These are phyloP conservation scores for Tetrapedia diversipes DNA, from an alignment of 2,888 invertebrate genomes.

Conservation along the genomic window DNA sequence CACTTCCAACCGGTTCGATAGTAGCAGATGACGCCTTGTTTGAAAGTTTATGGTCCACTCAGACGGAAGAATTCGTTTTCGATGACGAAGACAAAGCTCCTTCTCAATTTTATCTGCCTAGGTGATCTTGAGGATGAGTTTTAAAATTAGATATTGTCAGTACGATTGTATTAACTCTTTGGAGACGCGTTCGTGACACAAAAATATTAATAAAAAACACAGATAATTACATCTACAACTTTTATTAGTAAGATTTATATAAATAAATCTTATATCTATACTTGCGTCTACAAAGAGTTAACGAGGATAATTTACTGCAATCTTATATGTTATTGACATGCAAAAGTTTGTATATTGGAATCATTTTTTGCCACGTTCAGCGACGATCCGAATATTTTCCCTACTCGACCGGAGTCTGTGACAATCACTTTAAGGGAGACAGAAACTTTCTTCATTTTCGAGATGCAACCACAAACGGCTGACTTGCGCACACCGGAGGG, in stretches of 20 bases:
- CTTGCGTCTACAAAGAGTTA: neutral
- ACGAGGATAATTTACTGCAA: neutral
- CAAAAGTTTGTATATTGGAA: neutral
- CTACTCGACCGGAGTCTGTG: conserved; percentile 84
- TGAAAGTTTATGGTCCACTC: conserved; percentile 69
- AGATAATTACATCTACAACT: neutral
- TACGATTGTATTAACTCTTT: neutral
- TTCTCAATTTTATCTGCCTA: conserved; percentile 73
- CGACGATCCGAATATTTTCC: conserved; percentile 46
- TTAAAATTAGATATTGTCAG: neutral
- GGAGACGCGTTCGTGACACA: neutral
- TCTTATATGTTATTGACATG: neutral
- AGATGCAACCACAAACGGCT: conserved; percentile 86
- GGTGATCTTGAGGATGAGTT: conserved; percentile 57
- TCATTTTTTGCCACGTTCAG: conserved; percentile 20
- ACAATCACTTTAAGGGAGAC: conserved; percentile 88
- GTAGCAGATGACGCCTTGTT: conserved; percentile 53
- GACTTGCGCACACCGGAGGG: conserved; percentile 86
- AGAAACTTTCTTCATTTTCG: conserved; percentile 86
- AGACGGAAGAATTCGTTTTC: neutral
- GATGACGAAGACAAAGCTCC: conserved; percentile 69
- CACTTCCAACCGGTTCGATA: conserved; percentile 10
- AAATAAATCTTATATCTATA: neutral
- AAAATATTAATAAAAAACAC: neutral
- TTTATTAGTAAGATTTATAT: neutral